Evolutionary conservation across 2,797 vertebrate genomes (phyloP), one percentile per base, ranked within the genome.

Genomic region (Gallinago nigripennis): DNA sequence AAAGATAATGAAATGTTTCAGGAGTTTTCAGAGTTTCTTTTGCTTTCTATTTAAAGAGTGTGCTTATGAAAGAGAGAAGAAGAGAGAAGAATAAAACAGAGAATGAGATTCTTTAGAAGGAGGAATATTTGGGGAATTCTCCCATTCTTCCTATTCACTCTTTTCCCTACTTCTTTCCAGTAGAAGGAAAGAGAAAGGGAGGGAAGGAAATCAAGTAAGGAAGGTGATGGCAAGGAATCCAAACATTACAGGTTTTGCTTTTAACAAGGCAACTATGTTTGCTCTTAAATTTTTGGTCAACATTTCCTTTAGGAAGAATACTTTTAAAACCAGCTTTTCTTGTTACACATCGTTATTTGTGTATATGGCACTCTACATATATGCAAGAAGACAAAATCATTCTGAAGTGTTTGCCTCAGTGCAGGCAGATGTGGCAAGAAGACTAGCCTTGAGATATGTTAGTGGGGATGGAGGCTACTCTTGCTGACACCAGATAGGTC

Each of bases 281-380:
- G 6, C 64, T 57, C 9, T 50, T 41, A 16, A 30, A 43, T 41
- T 64, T 86, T 68, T 78, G 13, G 21, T 60, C 19, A 88, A 66
- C 5, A 12, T 30, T 82, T 80, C 18, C 9, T 53, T 4, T 8
- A 5, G 16, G 41, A 88, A 70, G 6, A 25, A 50, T 35, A 43
- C 14, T 76, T 93, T 48, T 21, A 69, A 86, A 83, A 69, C 4
- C 23, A 65, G 4, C 12, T 54, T 33, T 48, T 6, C 19, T 16
- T 30, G 33, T 68, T 70, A 28, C 0, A 1, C 6, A 5, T 19
- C 0, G 0, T 70, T 78, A 28, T 82, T 65, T 88, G 30, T 12
- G 1, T 69, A 18, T 61, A 8, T 8, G 24, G 30, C 24, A 61
- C 16, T n/a, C 21, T 41, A 23, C 3, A 3, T 3, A 6, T 43